phyloP scores from a whole-genome alignment of 2,797 vertebrate species.

The Acropternis orthonyx region DNA sequence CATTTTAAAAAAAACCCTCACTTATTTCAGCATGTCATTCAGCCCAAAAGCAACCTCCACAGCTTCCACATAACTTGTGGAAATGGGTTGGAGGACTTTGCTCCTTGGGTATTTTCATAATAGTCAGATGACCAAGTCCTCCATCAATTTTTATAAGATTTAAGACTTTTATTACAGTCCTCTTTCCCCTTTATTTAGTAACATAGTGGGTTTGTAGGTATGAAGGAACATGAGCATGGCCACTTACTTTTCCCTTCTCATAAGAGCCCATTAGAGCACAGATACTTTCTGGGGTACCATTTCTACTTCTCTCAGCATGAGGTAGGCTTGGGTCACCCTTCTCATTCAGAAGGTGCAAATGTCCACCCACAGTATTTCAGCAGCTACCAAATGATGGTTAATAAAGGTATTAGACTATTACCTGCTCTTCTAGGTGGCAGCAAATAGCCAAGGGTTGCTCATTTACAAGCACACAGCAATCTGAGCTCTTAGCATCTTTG shows the following conservation, averaged over 20 bases:
- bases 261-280: not conserved
- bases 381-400: not conserved
- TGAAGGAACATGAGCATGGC: not conserved
- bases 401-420: not conserved
- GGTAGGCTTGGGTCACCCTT: not conserved
- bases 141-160: not conserved
- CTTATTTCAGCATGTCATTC: not conserved
- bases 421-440: not conserved
- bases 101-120: not conserved
- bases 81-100: not conserved
- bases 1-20: not conserved
- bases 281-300: not conserved
- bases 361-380: not conserved
- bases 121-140: not conserved
- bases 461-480: not conserved
- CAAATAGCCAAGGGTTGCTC: not conserved
- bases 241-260: not conserved
- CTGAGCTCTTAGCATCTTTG: not conserved
- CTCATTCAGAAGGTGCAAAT: not conserved
- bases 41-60: not conserved
- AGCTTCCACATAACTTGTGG: not conserved
- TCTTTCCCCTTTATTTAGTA: not conserved
- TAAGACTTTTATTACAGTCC: not conserved
- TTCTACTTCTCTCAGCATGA: not conserved
- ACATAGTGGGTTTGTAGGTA: not conserved